Evolutionary conservation across 2,113 vertebrate genomes (phyloP).

Genomic region (Isurus oxyrinchus): DNA sequence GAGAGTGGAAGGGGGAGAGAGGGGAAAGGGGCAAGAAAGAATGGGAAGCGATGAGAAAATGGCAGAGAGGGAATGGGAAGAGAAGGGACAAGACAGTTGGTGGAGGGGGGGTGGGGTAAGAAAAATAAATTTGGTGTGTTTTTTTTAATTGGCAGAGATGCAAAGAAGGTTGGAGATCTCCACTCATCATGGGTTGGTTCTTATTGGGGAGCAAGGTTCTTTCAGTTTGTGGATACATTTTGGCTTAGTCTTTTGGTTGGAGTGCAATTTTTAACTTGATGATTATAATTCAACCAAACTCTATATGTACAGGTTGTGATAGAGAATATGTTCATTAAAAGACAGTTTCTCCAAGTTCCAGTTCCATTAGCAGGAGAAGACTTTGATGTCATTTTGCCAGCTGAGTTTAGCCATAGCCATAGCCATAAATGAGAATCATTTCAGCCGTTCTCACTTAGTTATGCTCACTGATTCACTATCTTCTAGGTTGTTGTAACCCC

Average conservation of each 20-base stretch:
- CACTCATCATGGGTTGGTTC: not conserved
- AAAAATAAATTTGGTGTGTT: not conserved
- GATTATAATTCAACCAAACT: not conserved
- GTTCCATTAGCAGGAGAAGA: not conserved
- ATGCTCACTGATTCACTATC: not conserved
- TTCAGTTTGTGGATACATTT: not conserved
- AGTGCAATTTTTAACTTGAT: not conserved
- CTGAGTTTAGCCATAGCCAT: not conserved
- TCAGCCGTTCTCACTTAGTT: not conserved
- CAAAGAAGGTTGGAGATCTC: not conserved
- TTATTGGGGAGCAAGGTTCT: not conserved
- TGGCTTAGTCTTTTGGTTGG: not conserved
- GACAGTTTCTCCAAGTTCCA: not conserved
- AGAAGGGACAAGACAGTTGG: not conserved
- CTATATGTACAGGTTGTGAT: not conserved
- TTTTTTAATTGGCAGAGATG: not conserved
- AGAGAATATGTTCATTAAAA: not conserved
- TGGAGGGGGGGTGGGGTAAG: not conserved
- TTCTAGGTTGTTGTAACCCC: not conserved
- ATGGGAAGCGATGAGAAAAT: not conserved
- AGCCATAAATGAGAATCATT: not conserved
- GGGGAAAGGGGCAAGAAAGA: not conserved
- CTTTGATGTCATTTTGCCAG: not conserved
- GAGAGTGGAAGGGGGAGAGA: not conserved
- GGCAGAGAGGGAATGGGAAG: not conserved